phyloP scores from a whole-genome alignment of 2,888 invertebrate species.

The Caenorhabditis sulstoni region DNA sequence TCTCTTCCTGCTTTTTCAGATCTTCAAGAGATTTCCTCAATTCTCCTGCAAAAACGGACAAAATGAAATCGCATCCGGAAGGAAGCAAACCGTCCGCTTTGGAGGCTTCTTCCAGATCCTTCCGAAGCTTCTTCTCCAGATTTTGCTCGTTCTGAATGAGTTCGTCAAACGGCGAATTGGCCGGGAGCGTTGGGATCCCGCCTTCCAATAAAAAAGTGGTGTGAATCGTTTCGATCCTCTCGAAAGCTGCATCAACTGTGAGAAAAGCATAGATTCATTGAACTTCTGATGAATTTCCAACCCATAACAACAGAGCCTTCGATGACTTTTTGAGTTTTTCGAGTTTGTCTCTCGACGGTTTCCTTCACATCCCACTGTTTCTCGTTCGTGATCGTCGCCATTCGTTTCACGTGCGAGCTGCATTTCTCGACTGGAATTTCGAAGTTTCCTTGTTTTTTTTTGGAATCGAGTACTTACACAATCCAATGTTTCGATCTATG shows the following conservation, averaged over 20 bases:
- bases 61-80: no score
- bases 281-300: neutral
- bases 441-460: no score
- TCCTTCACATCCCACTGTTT: neutral
- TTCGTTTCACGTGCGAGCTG: constrained; percentile 21
- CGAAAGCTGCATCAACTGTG: constrained; percentile 25
- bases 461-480: no score
- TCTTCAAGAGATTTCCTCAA: neutral
- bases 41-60: neutral
- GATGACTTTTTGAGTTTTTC: neutral
- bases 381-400: constrained; percentile 5
- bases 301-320: neutral
- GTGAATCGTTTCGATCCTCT: constrained; percentile 10
- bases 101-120: neutral
- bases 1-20: neutral
- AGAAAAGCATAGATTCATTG: neutral
- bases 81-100: neutral
- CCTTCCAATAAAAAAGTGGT: neutral
- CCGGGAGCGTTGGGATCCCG: neutral
- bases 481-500: neutral
- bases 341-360: neutral
- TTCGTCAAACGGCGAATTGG: constrained; percentile 6
- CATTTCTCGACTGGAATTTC: constrained; percentile 26
- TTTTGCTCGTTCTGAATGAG: constrained; percentile 3
- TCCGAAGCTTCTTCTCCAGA: neutral